A percentile compares a stretch with the other conserved stretches of the same genome.
phyloP scores from a whole-genome alignment of 2,113 vertebrate species.

The Malurus alboscapulatus region DNA sequence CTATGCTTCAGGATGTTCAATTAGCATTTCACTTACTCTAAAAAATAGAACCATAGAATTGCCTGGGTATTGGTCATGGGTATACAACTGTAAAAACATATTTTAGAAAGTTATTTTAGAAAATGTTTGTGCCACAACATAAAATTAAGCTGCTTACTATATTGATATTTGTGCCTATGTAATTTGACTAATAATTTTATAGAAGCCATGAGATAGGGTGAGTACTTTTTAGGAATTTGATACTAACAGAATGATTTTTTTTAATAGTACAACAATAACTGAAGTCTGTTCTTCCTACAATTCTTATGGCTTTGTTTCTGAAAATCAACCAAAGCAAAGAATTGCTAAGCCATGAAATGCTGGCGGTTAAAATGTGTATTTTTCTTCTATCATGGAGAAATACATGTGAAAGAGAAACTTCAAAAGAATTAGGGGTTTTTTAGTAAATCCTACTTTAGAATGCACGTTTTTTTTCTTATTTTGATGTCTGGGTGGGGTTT shows the following conservation, averaged over 20 bases:
- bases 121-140: not conserved
- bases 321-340: not conserved
- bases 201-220: not conserved
- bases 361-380: not conserved
- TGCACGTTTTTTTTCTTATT: not conserved
- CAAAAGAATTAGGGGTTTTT: accelerated
- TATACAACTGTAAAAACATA: not conserved
- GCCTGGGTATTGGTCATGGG: not conserved
- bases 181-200: not conserved
- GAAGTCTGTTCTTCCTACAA: not conserved
- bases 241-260: not conserved
- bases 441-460: not conserved
- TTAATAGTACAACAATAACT: not conserved
- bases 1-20: not conserved
- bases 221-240: not conserved
- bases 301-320: not conserved
- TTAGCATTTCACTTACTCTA: not conserved
- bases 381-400: not conserved
- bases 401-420: not conserved
- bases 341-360: not conserved
- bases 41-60: not conserved
- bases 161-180: not conserved
- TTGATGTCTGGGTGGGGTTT: not conserved
- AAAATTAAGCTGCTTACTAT: not conserved
- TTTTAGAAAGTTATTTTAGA: not conserved